Percentiles rank a stretch among this genome's conserved stretches.
Conservation (phyloP, 1,140 invertebrate genomes). For the Oppia nitens region DNA sequence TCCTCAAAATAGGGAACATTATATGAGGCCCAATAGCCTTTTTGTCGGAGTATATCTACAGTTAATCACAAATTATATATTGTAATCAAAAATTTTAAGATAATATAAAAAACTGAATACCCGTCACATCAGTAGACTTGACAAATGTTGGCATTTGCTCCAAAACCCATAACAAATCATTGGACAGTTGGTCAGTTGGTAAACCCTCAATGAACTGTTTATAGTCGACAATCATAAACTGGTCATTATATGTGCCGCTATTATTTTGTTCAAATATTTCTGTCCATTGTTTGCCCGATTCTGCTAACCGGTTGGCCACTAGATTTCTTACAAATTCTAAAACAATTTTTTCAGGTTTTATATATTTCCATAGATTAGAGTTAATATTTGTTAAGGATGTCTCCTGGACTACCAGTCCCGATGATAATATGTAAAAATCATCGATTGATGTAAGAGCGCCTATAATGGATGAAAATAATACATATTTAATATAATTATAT, state of each 20-base stretch:
- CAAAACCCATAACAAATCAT: slow-evolving; percentile 31
- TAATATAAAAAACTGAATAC: slow-evolving; percentile 24
- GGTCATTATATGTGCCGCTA: slow-evolving; percentile 31
- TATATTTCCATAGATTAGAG: slow-evolving; percentile 22
- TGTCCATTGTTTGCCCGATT: slow-evolving; percentile 26
- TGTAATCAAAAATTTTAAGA: no score
- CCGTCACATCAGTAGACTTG: slow-evolving; percentile 24
- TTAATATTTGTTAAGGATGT: slow-evolving; percentile 30
- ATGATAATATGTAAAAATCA: slow-evolving; percentile 29
- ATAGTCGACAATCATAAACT: slow-evolving; percentile 31
- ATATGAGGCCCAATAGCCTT: slow-evolving; percentile 30
- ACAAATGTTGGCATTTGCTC: slow-evolving; percentile 30
- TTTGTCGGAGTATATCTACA: slow-evolving; percentile 22
- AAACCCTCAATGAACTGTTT: slow-evolving; percentile 22
- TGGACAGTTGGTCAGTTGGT: slow-evolving; percentile 28
- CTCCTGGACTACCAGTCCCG: slow-evolving; percentile 27
- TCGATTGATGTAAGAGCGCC: slow-evolving; percentile 39
- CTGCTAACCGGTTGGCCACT: slow-evolving; percentile 28
- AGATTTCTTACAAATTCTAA: slow-evolving; percentile 28
- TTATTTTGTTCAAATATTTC: slow-evolving; percentile 24
- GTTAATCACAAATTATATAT: background rate
- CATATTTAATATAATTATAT: background rate
- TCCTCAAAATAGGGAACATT: slow-evolving; percentile 31
- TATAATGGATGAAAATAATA: slow-evolving; percentile 42
- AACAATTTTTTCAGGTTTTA: slow-evolving; percentile 23